Percentiles rank a stretch among this genome's conserved stretches.
Conservation (phyloP, 2,797 vertebrate species). For the Pangasius krempfi region DNA sequence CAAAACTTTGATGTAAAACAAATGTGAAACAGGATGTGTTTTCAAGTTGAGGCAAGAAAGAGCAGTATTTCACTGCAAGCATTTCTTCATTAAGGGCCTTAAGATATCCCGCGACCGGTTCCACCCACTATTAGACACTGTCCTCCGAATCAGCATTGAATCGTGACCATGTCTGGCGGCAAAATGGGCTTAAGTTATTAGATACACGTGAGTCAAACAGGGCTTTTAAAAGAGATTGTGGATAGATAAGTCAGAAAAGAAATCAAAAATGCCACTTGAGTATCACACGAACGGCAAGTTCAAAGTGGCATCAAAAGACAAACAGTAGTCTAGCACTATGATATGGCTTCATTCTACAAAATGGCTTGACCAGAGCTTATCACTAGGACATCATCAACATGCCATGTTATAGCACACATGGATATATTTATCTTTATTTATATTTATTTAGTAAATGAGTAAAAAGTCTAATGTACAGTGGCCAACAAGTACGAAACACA, state of each 20-base stretch:
- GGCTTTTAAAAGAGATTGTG: background rate
- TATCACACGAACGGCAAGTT: background rate
- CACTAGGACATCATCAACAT: background rate
- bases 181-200: background rate
- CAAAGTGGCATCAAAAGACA: constrained; percentile 3
- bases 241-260: constrained; percentile 29
- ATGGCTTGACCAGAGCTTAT: background rate
- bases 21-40: background rate
- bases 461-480: background rate
- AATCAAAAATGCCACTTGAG: background rate
- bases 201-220: background rate
- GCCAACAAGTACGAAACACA: background rate
- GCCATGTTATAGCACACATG: background rate
- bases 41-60: background rate
- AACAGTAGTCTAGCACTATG: background rate
- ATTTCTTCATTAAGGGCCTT: background rate
- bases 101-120: background rate
- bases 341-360: background rate
- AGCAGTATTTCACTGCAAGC: background rate
- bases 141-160: background rate
- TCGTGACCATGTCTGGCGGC: constrained; percentile 1
- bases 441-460: background rate
- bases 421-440: background rate
- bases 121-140: background rate
- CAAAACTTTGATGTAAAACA: background rate